Percentiles rank a stretch among this genome's conserved stretches.
These are phyloP conservation scores for Buceros bicornis DNA, from an alignment of 2,797 vertebrate species.

Conservation along the genomic window DNA sequence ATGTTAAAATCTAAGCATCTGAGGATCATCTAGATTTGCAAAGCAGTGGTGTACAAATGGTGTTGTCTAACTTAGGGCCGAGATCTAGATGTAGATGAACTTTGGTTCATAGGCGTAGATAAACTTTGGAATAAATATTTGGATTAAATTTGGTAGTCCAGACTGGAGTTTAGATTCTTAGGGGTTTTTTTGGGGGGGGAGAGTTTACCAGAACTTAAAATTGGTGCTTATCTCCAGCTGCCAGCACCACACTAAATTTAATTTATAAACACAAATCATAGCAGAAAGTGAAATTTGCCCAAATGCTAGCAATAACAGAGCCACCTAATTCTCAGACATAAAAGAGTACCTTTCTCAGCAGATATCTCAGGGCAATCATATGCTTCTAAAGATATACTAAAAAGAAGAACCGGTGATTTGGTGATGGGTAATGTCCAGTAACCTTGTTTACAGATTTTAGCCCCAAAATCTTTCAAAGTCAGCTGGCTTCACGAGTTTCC, in stretches of 20 bases:
- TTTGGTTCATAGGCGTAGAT: background rate
- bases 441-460: constrained; percentile 44
- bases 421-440: background rate
- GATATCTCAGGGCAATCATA: constrained; percentile 36
- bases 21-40: constrained; percentile 1
- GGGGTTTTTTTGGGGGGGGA: background rate
- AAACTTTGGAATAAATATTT: background rate
- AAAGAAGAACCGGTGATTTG: constrained; percentile 40
- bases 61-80: background rate
- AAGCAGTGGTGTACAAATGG: background rate
- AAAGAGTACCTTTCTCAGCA: constrained; percentile 11
- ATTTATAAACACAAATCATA: constrained; percentile 51
- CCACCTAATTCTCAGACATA: constrained; percentile 25
- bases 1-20: constrained; percentile 25
- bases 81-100: background rate
- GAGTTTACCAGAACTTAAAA: background rate
- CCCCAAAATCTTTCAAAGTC: constrained; percentile 37
- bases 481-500: background rate
- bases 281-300: constrained; percentile 29
- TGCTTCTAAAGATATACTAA: background rate
- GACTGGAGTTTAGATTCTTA: background rate
- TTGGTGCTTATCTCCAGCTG: constrained; percentile 3
- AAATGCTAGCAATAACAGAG: background rate
- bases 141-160: background rate
- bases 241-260: constrained; percentile 23